Conservation (phyloP, 2,797 vertebrate species). For the Periparus ater region DNA sequence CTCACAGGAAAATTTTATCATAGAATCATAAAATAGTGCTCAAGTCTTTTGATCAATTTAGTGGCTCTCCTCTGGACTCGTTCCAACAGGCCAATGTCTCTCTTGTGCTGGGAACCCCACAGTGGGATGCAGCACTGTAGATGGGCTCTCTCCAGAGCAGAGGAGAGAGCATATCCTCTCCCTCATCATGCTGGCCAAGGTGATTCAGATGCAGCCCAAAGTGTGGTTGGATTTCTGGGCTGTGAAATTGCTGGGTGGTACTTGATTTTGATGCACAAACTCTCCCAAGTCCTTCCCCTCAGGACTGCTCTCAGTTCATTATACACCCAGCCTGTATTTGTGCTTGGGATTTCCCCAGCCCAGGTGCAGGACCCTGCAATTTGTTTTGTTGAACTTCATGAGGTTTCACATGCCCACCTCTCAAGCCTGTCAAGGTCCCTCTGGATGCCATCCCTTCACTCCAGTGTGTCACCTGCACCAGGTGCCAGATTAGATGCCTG, state of each 20-base stretch:
- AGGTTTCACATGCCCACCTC: neutral
- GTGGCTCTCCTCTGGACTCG: neutral
- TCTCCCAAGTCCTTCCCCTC: neutral
- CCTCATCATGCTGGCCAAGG: neutral
- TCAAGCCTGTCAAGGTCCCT: neutral
- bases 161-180: neutral
- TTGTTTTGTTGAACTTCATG: neutral
- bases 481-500: neutral
- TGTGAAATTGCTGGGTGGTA: neutral
- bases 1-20: neutral
- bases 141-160: neutral
- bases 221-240: neutral
- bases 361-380: neutral
- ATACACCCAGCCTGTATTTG: neutral
- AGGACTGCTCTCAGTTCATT: neutral
- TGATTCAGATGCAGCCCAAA: neutral
- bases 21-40: neutral
- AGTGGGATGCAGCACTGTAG: neutral
- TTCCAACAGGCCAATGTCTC: neutral
- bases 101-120: neutral
- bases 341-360: neutral
- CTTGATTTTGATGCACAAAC: neutral
- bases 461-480: neutral
- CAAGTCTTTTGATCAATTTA: neutral
- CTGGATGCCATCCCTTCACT: neutral